Percentiles rank a stretch among this genome's conserved stretches.
phyloP scores from a whole-genome alignment of 2,797 vertebrate genomes.

The Poeciliopsis gracilis region DNA sequence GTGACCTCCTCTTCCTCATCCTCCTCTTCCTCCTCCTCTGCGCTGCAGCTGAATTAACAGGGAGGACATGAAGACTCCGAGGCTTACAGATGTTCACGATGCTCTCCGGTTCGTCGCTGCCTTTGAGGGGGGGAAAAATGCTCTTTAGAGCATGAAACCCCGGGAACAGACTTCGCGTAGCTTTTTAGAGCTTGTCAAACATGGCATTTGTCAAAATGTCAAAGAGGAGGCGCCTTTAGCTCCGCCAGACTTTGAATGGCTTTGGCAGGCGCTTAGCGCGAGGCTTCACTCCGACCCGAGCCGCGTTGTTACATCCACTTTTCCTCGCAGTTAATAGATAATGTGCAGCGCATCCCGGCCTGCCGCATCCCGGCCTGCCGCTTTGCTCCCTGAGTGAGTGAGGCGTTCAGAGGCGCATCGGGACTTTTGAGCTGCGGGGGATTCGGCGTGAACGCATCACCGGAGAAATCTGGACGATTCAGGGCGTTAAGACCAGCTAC shows the following conservation, averaged over 20 bases:
- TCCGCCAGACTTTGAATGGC: constrained; percentile 48
- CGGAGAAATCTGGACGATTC: neutral
- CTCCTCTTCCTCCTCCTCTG: no score
- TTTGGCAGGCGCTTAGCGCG: constrained; percentile 58
- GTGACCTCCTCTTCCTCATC: constrained; percentile 36
- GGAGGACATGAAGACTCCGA: constrained; percentile 31
- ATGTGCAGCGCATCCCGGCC: constrained; percentile 16
- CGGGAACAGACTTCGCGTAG: constrained; percentile 44
- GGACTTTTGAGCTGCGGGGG: neutral
- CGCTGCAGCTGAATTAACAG: constrained; percentile 47
- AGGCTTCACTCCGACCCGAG: constrained; percentile 45
- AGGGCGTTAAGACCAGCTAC: neutral
- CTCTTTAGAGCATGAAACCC: constrained; percentile 57
- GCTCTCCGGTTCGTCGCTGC: constrained; percentile 58
- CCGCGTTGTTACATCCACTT: constrained; percentile 40
- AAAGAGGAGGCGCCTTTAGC: constrained; percentile 59
- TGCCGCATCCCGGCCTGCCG: constrained; percentile 14
- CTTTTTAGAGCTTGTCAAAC: constrained; percentile 67
- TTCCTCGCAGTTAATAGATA: constrained; percentile 35
- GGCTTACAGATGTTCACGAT: constrained; percentile 49
- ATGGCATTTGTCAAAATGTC: constrained; percentile 71
- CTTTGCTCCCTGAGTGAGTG: constrained; percentile 17
- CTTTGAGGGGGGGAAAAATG: constrained; percentile 34
- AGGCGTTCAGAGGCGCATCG: constrained; percentile 1
- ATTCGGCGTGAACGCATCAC: neutral